Conservation (phyloP, 2,888 invertebrate species). For the Dioctria rufipes region DNA sequence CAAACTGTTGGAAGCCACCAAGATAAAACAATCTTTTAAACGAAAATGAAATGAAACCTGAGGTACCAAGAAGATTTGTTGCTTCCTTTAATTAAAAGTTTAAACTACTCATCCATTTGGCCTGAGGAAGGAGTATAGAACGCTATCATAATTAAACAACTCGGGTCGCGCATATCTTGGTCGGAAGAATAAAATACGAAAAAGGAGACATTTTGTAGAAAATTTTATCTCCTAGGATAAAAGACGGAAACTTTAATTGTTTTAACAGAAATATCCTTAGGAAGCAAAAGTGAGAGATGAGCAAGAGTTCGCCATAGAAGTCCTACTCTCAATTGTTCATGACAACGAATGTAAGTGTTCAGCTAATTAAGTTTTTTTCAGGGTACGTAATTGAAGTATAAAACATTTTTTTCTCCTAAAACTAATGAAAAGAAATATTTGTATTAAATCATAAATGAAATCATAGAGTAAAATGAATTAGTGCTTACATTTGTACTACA, state of each 20-base stretch:
- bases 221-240: constrained; percentile 47
- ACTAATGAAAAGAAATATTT: no score
- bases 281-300: background rate
- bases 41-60: constrained; percentile 22
- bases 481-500: no score
- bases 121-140: constrained; percentile 12
- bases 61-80: constrained; percentile 45
- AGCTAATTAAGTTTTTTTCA: no score
- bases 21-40: constrained; percentile 46
- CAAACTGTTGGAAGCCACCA: constrained; percentile 25
- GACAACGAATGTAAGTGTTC: no score
- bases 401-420: no score
- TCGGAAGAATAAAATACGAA: constrained; percentile 25
- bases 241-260: constrained; percentile 51
- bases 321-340: no score
- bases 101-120: constrained; percentile 54
- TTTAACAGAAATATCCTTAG: constrained; percentile 41
- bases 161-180: constrained; percentile 43
- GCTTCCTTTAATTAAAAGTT: constrained; percentile 54
- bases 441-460: no score
- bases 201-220: constrained; percentile 41
- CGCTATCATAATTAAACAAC: constrained; percentile 52
- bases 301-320: no score
- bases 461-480: no score
- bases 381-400: no score